Evolutionary conservation across 2,113 vertebrate species (phyloP).

Genomic region (Eleginops maclovinus): DNA sequence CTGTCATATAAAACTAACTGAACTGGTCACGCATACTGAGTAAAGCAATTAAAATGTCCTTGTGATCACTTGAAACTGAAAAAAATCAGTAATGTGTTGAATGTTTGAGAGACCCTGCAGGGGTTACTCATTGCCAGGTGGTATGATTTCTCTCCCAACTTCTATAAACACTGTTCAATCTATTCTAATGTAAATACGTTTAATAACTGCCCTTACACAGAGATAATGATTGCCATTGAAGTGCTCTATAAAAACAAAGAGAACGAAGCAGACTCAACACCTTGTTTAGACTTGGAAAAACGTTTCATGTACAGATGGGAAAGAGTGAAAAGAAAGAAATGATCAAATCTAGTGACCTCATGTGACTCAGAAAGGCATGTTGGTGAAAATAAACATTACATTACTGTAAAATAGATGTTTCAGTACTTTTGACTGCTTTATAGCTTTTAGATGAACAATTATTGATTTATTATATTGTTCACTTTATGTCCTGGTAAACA

Average conservation of each 20-base stretch:
- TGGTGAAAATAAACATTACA: constrained; percentile 8
- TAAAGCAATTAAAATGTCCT: neutral
- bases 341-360: constrained; percentile 6
- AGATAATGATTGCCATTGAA: neutral
- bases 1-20: neutral
- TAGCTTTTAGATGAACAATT: neutral
- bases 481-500: neutral
- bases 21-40: neutral
- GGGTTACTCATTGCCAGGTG: neutral
- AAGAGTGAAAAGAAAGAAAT: neutral
- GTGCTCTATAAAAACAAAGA: neutral
- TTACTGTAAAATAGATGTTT: neutral
- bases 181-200: neutral
- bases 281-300: constrained; percentile 1
- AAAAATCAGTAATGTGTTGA: neutral
- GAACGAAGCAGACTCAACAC: neutral
- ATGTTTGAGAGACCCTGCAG: neutral
- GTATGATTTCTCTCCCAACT: neutral
- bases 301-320: neutral
- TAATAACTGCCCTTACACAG: neutral
- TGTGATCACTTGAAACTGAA: too few relatives aligned
- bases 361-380: constrained; percentile 1
- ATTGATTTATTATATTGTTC: constrained; percentile 4
- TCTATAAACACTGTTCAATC: neutral
- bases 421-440: neutral